Evolutionary conservation across 2,113 vertebrate genomes (phyloP), one percentile per base, ranked within the genome.

Genomic region (Pseudolaguvia tuberculata): DNA sequence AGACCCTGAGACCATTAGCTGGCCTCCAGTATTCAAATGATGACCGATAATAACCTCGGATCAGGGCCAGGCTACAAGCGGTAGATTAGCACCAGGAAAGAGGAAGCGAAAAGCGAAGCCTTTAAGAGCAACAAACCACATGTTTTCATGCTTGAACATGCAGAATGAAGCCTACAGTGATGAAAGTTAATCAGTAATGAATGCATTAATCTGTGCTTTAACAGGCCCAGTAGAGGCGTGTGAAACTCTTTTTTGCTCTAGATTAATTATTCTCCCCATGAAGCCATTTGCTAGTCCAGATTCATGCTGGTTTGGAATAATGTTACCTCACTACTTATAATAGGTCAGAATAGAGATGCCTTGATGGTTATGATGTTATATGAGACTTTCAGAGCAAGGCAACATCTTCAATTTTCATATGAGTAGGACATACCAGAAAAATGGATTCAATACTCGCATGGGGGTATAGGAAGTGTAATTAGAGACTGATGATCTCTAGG

Each of bases 41-140:
- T 65, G 79, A 77, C 75, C 78, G 70, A 73, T 62, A 81, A 75
- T 79, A 81, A 74, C 82, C 79, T 31, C 21, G 14, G 50, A 61
- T 63, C 56, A 31, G 68, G 58, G 59, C 47, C 18, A 56, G 31
- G 45, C 62, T 15, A 8, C 50, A 47, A 53, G 12, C 67, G 56
- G 56, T 57, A 50, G 50, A 59, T 71, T 25, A 67, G 20, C 18
- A 45, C 25, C 39, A 15, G 51, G 56, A 56, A 56, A 57, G 17
- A 56, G 73, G 23, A 53, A 77, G 55, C 39, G 42, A 55, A 68
- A 75, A 68, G 27, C 18, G 29, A 23, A 61, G 42, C 69, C 56
- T 63, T 15, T 12, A 56, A 59, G 56, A 76, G 77, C 74, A 66
- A 77, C 76, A 79, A 72, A 70, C 55, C 50, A 21, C 21, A 45